A percentile compares a stretch with the other conserved stretches of the same genome.
Conservation (phyloP, 2,113 vertebrate species). For the Charadrius vociferus region DNA sequence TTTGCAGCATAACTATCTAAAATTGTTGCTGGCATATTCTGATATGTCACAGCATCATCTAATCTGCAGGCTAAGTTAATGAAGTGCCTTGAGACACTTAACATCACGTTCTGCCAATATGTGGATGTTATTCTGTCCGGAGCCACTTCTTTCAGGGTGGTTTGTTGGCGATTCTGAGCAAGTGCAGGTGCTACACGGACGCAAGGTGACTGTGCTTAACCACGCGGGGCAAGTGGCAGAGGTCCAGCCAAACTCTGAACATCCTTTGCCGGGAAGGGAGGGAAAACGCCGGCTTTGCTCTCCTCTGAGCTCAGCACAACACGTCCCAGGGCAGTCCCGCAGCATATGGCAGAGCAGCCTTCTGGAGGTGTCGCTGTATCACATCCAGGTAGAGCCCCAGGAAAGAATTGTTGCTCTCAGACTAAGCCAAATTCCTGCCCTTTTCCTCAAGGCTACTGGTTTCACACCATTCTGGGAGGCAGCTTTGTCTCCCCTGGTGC, state of each 20-base stretch:
- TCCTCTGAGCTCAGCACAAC: not conserved
- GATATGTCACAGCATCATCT: not conserved
- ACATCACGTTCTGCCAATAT: not conserved
- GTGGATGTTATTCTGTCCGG: not conserved
- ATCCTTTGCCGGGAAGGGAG: not conserved
- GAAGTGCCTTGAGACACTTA: not conserved
- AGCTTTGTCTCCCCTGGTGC: not conserved
- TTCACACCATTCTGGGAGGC: not conserved
- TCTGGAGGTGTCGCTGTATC: constrained; percentile 19
- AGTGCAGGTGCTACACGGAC: not conserved
- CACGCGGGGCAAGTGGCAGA: not conserved
- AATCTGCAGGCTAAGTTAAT: constrained; percentile 9
- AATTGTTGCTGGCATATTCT: not conserved
- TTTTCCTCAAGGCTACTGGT: not conserved
- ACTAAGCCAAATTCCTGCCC: constrained; percentile 20
- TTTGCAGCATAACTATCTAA: constrained; percentile 2
- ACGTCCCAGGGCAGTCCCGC: not conserved
- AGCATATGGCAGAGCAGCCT: constrained; percentile 37
- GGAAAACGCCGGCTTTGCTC: not conserved
- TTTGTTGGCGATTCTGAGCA: not conserved
- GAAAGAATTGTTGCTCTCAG: not conserved
- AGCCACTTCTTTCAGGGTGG: not conserved
- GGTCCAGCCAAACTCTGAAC: not conserved
- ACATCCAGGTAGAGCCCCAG: constrained; percentile 42
- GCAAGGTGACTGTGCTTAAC: not conserved